A percentile compares a stretch with the other conserved stretches of the same genome.
Conservation (phyloP, 2,888 invertebrate genomes). For the Leucophenga montana region DNA sequence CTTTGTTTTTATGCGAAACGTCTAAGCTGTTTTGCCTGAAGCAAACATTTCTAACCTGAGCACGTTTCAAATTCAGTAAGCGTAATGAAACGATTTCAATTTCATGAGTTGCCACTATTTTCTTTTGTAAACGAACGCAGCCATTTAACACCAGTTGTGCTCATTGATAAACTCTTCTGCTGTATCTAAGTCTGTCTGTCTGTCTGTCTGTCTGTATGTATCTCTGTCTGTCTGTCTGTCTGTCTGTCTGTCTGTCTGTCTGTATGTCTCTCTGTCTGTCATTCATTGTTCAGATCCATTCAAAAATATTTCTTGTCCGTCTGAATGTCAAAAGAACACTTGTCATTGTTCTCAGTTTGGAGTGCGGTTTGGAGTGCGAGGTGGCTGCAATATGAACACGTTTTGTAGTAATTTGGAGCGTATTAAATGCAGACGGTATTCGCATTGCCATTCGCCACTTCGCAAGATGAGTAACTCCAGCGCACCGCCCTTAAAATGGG, state of each 20-base stretch:
- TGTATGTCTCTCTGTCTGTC: background rate
- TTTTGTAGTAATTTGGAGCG: slow-evolving; percentile 4
- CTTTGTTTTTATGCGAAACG: too few relatives aligned
- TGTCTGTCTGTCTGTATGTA: background rate
- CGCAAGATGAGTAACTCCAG: background rate
- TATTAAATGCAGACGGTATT: slow-evolving; percentile 21
- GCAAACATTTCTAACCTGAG: too few relatives aligned
- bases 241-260: background rate
- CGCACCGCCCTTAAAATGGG: background rate
- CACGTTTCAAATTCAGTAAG: slow-evolving; percentile 29
- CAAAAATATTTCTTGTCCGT: too few relatives aligned
- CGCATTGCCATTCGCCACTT: background rate
- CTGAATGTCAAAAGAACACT: too few relatives aligned
- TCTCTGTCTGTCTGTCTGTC: background rate
- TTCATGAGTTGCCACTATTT: slow-evolving; percentile 5
- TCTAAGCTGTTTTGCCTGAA: too few relatives aligned
- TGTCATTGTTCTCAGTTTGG: background rate
- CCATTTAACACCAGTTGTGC: background rate
- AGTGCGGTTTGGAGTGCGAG: background rate
- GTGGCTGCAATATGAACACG: slow-evolving; percentile 21
- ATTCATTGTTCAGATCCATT: background rate
- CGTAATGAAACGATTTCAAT: slow-evolving; percentile 37
- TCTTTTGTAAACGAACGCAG: background rate
- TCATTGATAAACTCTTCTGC: too few relatives aligned
- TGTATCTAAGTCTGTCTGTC: too few relatives aligned